A percentile compares a stretch with the other conserved stretches of the same genome.
These are phyloP conservation scores for Cybosia mesomella DNA, from an alignment of 2,888 invertebrate species.

Conservation along the genomic window DNA sequence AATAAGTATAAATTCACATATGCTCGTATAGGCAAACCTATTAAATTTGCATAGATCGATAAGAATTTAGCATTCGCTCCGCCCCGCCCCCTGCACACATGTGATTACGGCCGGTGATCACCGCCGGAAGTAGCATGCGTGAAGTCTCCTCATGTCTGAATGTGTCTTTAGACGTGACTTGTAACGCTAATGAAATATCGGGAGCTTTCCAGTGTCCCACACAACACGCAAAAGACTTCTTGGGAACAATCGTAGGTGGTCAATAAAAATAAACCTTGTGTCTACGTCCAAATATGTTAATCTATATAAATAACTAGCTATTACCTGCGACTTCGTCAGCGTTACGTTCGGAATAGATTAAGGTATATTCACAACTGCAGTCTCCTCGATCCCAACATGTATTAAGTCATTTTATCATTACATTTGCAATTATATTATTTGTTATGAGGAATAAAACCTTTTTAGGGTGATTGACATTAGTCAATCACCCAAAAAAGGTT, in stretches of 20 bases:
- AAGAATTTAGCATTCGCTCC: constrained; percentile 47
- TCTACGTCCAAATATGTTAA: constrained; percentile 32
- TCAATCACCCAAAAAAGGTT: too few species aligned
- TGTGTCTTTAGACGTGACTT: constrained; percentile 76
- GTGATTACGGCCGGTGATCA: constrained; percentile 63
- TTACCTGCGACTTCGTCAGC: too few species aligned
- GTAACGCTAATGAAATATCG: constrained; percentile 64
- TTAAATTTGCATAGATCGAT: constrained; percentile 53
- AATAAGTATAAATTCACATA: constrained; percentile 29
- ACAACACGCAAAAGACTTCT: constrained; percentile 51
- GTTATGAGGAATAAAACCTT: too few species aligned
- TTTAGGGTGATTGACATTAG: too few species aligned
- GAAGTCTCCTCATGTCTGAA: constrained; percentile 71
- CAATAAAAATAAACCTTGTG: constrained; percentile 31
- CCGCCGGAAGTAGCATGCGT: constrained; percentile 80
- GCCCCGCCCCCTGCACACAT: constrained; percentile 55
- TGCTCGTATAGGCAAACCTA: constrained; percentile 31
- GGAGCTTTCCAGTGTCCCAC: constrained; percentile 54
- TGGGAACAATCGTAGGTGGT: constrained; percentile 52
- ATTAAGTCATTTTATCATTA: too few species aligned
- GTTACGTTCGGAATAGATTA: too few species aligned
- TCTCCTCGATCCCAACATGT: too few species aligned
- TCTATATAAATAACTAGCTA: constrained; percentile 6
- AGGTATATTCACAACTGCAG: too few species aligned
- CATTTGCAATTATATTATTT: too few species aligned